A percentile compares a stretch with the other conserved stretches of the same genome.
Evolutionary conservation across 2,797 vertebrate genomes (phyloP).

Genomic region (Arnoldichthys spilopterus): DNA sequence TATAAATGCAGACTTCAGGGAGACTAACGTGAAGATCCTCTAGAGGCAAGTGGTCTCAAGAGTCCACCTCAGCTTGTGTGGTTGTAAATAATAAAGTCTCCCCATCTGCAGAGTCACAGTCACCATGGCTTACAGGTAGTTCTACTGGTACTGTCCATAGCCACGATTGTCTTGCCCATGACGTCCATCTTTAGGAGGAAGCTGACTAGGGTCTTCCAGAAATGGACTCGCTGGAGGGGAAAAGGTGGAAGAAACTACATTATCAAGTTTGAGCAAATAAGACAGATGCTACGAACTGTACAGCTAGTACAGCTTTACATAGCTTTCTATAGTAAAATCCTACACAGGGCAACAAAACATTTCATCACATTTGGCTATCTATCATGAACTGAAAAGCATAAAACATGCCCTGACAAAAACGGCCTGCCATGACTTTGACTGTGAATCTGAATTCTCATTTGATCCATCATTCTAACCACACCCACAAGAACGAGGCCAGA

Average conservation of each 20-base stretch:
- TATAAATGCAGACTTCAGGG: conserved; percentile 55
- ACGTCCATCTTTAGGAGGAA: conserved; percentile 77
- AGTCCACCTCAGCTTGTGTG: conserved; percentile 43
- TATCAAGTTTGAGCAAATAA: background rate
- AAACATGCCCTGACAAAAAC: no score
- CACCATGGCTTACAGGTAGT: conserved; percentile 19
- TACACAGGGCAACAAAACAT: no score
- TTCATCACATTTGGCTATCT: no score
- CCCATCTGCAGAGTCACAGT: conserved; percentile 41
- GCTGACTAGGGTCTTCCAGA: conserved; percentile 83
- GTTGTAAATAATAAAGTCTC: conserved; percentile 32
- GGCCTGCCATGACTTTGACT: no score
- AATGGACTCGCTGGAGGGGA: conserved; percentile 77
- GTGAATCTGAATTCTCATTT: no score
- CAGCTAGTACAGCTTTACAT: no score
- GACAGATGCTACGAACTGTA: background rate
- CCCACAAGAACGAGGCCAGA: no score
- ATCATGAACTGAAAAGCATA: no score
- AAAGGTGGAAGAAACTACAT: conserved; percentile 5
- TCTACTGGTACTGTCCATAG: conserved; percentile 78
- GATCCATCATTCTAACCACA: no score
- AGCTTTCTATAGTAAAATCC: no score
- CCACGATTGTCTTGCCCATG: conserved; percentile 59
- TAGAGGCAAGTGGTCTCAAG: conserved; percentile 4
- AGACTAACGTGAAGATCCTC: conserved; percentile 1